Conservation (phyloP, 92 coral and sea anemone genomes). For the Pocillopora grandis region DNA sequence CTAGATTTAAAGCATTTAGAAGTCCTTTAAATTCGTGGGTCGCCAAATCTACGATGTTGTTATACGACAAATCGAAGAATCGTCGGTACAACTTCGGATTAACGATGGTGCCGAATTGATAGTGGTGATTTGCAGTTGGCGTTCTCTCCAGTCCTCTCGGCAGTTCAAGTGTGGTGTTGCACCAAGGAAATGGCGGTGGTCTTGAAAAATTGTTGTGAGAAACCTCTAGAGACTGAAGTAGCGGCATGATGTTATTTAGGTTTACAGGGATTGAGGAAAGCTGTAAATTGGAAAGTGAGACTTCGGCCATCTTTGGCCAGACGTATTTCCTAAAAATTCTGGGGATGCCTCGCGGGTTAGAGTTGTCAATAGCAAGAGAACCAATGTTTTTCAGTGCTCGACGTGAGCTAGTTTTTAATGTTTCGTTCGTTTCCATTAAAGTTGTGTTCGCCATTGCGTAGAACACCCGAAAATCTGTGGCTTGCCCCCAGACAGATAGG, state of each 20-base stretch:
- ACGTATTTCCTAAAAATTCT: conserved; percentile 27
- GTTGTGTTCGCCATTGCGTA: conserved; percentile 34
- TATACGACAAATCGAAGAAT: conserved; percentile 22
- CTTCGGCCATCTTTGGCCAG: conserved; percentile 79
- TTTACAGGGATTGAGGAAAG: conserved; percentile 42
- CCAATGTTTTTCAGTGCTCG: conserved; percentile 57
- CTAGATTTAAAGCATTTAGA: conserved; percentile 18
- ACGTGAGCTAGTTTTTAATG: conserved; percentile 16
- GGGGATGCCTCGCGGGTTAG: conserved; percentile 35
- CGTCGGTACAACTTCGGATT: conserved; percentile 40
- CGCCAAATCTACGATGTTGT: conserved; percentile 36
- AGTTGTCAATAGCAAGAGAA: conserved; percentile 36
- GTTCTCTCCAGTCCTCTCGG: conserved; percentile 26
- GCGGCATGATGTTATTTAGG: conserved; percentile 58
- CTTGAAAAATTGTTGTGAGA: conserved; percentile 29
- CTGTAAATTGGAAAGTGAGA: conserved; percentile 25
- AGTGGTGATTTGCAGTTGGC: conserved; percentile 13
- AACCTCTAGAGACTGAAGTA: conserved; percentile 67
- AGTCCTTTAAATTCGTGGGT: conserved; percentile 34
- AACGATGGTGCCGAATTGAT: conserved; percentile 21
- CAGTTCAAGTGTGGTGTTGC: conserved; percentile 13
- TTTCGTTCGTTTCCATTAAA: conserved; percentile 37
- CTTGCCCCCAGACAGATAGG: conserved; percentile 60
- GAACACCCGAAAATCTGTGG: conserved; percentile 65
- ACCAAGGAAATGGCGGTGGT: conserved; percentile 65